Conservation (phyloP, 2,797 vertebrate genomes). For the Sebastes wilsoni region DNA sequence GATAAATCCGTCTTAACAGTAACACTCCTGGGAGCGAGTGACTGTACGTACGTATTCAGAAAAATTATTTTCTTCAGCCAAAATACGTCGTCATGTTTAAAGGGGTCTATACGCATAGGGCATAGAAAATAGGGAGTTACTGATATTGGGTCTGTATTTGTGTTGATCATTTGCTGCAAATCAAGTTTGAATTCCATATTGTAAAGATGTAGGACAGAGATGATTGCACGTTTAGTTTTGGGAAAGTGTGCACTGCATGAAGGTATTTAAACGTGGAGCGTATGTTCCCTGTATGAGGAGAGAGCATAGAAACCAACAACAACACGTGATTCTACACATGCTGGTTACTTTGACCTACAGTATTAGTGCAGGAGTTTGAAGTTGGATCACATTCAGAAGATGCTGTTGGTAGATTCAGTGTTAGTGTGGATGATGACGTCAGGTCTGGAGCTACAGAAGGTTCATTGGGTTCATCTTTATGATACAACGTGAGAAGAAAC, state of each 20-base stretch:
- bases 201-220: background rate
- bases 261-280: background rate
- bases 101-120: background rate
- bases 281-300: background rate
- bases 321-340: background rate
- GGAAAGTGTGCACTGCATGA: background rate
- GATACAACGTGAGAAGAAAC: conserved; percentile 21
- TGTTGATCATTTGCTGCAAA: background rate
- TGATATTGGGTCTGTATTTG: background rate
- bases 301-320: background rate
- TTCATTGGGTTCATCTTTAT: conserved; percentile 32
- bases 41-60: too few relatives aligned
- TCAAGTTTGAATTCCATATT: background rate
- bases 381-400: background rate
- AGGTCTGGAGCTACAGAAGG: conserved; percentile 5
- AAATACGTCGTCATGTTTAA: too few relatives aligned
- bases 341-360: background rate
- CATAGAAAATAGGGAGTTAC: too few relatives aligned
- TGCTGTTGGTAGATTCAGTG: background rate
- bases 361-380: background rate
- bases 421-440: background rate
- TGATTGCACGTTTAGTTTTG: background rate
- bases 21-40: too few relatives aligned
- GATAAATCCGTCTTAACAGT: too few relatives aligned
- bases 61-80: too few relatives aligned